phyloP scores from a whole-genome alignment of 1,140 invertebrate genomes.

The Plectrocnemia conspersa region DNA sequence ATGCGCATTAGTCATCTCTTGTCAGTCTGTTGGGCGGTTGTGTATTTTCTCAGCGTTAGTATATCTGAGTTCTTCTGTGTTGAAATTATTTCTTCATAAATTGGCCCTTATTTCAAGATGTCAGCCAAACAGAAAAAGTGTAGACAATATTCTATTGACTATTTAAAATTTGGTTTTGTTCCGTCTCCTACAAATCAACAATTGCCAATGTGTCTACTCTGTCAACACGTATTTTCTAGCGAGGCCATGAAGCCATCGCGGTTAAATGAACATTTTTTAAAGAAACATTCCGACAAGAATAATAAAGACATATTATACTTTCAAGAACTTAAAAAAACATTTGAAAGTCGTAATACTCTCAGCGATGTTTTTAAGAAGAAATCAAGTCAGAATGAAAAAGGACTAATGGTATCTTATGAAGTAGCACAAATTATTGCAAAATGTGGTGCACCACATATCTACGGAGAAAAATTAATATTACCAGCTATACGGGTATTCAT shows the following conservation, averaged over 20 bases:
- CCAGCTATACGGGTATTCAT: too few relatives aligned
- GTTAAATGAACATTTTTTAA: conserved; percentile 7
- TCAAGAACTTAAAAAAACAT: too few relatives aligned
- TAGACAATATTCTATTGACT: conserved; percentile 20
- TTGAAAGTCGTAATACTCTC: too few relatives aligned
- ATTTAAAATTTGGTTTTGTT: conserved; percentile 10
- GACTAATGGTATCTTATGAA: too few relatives aligned
- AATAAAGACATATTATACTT: too few relatives aligned
- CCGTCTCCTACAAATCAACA: neutral
- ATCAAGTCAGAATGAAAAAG: too few relatives aligned
- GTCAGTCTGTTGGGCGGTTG: neutral
- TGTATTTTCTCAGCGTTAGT: conserved; percentile 10
- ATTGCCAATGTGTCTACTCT: conserved; percentile 16
- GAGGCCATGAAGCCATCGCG: conserved; percentile 18
- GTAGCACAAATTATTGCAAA: too few relatives aligned
- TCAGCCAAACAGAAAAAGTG: conserved; percentile 4
- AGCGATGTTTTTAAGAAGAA: too few relatives aligned
- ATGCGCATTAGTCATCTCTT: conserved; percentile 6
- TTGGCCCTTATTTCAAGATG: conserved; percentile 10
- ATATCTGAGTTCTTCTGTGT: conserved; percentile 15
- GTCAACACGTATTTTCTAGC: conserved; percentile 18
- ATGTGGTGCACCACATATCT: too few relatives aligned
- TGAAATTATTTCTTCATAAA: conserved; percentile 15
- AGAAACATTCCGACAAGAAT: conserved; percentile 3
- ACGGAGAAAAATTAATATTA: too few relatives aligned